Evolutionary conservation across 2,113 vertebrate species (phyloP), one percentile per base, ranked within the genome.

Genomic region (Mesitornis unicolor): DNA sequence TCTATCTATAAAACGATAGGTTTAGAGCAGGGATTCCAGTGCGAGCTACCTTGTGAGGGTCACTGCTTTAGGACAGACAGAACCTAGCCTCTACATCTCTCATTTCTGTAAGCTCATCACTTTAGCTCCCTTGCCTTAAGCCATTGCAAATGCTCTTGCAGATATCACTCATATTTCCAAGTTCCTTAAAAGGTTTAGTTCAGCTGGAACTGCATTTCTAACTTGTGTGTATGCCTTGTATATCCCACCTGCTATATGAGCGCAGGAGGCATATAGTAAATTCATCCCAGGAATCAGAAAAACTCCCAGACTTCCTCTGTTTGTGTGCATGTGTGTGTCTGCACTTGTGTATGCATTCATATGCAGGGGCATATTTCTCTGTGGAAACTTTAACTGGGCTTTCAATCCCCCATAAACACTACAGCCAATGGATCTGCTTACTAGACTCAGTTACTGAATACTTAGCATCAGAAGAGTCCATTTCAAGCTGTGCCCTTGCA

Each of bases 261-360:
- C 9, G 29, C 19, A 64, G 74, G 21, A 76, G 18, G 13, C 35
- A 48, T 20, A 43, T 3, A 89, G 33, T 2, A 74, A 71, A 75
- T 67, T 87, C 38, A 68, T 43, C 11, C 36, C 20, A 75, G 74
- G 17, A 56, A 84, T 64, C 56, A 82, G 69, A 82, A 84, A 73
- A 91, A 11, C 17, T 89, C 47, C 11, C 21, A 68, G 57, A 43
- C 13, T 56, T 90, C 18, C 17, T 64, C 36, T 17, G 16, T 48
- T 31, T 10, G 10, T 59, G 36, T 48, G 20, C 13, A 5, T 40
- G 18, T 61, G 24, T 67, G 12, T 9, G 17, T 20, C 17, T n/a
- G 17, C 16, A 47, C 13, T 43, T 67, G 8, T 0, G 0, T 31
- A 15, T 18, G 48, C 35, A 50, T 67, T 7, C 0, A 0, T 31